Base-by-base conservation (phyloP, 2,797 vertebrate species). In the Sebastes ruberrimus region DNA sequence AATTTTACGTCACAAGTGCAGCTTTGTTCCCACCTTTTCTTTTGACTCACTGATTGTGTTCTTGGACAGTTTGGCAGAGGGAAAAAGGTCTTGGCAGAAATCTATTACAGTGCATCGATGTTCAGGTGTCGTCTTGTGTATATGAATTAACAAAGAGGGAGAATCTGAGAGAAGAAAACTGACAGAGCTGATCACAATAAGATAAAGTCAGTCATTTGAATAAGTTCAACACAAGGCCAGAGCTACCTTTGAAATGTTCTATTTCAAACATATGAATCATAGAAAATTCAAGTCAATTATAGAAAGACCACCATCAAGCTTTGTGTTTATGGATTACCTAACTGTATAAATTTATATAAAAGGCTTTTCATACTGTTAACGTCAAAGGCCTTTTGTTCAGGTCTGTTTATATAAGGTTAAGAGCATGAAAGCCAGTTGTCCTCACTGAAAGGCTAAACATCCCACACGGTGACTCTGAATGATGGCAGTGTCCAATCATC, bases 401-500 rank as follows among this genome's bases (percentile, higher is more conserved):
- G 18, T 5, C 2, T 64, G 25, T 86, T 89, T 74, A 68, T 64
- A 70, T 64, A 70, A 71, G 49, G 70, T 55, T 53, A 62, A 33
- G 18, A 71, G 25, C 78, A 78, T 81, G 32, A 64, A 75, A 73
- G 38, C 57, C 60, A 8, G 67, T 64, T 70, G 73, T 72, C 33
- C n/a, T 73, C 13, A 85, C 63, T 76, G 28, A 77, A 70, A 77
- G 75, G 23, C 56, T n/a, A 67, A 49, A 65, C 61, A 68, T 77
- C 80, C 83, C 53, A 69, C 72, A 69, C 14, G 11, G 30, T 18
- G 35, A 33, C 56, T 55, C 64, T 79, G 59, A 78, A 33, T 67
- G 63, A 80, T 33, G 64, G 53, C 74, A 23, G 10, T 30, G 53
- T 71, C 61, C 76, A 82, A 76, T 82, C 85, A 84, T 71, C 10